Evolutionary conservation across 2,888 invertebrate genomes (phyloP).

Genomic region (Himalopsyche japonica): DNA sequence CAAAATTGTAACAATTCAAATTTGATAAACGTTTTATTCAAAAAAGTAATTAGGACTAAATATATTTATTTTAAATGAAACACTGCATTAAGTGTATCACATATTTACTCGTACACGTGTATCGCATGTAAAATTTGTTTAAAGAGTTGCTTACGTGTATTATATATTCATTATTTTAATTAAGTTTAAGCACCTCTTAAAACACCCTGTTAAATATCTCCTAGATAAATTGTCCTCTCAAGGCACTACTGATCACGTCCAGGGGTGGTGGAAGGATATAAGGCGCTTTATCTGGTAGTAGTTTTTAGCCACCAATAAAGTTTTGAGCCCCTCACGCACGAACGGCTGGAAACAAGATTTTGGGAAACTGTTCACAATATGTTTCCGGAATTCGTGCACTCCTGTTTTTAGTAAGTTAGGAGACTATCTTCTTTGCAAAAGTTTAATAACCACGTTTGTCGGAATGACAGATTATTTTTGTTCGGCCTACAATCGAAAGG

Average conservation of each 20-base stretch:
- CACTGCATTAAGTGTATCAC: too few species aligned
- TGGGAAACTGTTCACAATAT: background rate
- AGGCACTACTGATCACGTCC: background rate
- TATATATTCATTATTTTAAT: too few species aligned
- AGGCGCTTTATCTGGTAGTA: background rate
- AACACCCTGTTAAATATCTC: background rate
- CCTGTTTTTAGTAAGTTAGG: background rate
- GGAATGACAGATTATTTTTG: background rate
- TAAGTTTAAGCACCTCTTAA: background rate
- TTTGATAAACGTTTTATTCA: too few species aligned
- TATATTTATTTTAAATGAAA: too few species aligned
- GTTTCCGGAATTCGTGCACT: background rate
- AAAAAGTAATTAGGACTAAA: too few species aligned
- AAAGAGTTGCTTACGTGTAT: too few species aligned
- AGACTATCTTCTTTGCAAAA: background rate
- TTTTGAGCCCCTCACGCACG: background rate
- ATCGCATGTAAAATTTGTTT: too few species aligned
- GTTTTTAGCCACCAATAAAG: background rate
- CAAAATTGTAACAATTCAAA: too few species aligned
- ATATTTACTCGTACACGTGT: too few species aligned
- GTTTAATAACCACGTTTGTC: background rate
- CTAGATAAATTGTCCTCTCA: background rate
- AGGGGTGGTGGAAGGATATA: background rate
- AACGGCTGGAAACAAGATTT: background rate
- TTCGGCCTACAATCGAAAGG: too few species aligned